Conservation (phyloP, 2,888 invertebrate genomes). For the Nowickia ferox region DNA sequence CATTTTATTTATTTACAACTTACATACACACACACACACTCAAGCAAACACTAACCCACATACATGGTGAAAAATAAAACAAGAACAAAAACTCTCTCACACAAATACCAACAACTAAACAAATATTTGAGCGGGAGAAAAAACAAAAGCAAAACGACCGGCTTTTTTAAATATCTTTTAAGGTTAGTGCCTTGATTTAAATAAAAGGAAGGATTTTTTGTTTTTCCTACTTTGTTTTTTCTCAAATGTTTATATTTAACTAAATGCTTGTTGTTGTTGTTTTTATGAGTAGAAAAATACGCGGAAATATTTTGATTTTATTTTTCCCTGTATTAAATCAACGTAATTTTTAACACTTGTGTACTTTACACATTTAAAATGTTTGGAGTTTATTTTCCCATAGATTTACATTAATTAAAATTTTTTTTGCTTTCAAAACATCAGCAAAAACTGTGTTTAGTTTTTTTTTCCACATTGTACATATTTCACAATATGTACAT, state of each 20-base stretch:
- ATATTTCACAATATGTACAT: slow-evolving; percentile 23
- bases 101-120: not conserved
- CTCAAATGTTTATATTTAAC: slow-evolving; percentile 7
- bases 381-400: not conserved
- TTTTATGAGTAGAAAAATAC: not conserved
- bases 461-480: slow-evolving; percentile 29
- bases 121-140: not conserved
- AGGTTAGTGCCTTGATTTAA: slow-evolving; percentile 19
- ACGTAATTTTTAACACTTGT: slow-evolving; percentile 62
- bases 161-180: slow-evolving; percentile 23
- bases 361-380: slow-evolving; percentile 13
- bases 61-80: not conserved
- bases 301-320: not conserved
- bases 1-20: slow-evolving; percentile 44
- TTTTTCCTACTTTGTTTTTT: not conserved
- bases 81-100: not conserved
- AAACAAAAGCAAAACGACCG: not conserved
- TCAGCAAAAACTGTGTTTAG: not conserved
- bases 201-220: not conserved
- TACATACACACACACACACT: slow-evolving; percentile 1
- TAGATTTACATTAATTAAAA: not conserved
- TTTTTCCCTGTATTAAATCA: slow-evolving; percentile 46
- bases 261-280: slow-evolving; percentile 24
- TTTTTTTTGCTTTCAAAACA: not conserved
- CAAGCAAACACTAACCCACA: slow-evolving; percentile 1